Conservation (phyloP, 2,797 vertebrate genomes). For the Mionectes olivaceus region DNA sequence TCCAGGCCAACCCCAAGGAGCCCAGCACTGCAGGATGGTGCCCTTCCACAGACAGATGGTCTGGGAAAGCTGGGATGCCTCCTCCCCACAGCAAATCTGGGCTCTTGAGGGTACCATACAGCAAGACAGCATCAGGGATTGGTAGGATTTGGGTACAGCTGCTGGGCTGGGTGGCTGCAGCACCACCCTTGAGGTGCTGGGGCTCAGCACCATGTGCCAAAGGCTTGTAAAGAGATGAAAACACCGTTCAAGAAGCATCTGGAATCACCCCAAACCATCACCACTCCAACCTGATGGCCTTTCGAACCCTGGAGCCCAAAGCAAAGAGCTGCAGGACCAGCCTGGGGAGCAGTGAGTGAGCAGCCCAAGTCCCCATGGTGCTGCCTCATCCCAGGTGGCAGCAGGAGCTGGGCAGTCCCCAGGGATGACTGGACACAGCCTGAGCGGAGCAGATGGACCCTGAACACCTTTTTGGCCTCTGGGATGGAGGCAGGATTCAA, state of each 20-base stretch:
- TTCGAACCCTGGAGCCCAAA: not conserved
- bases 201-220: rapidly evolving
- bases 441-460: not conserved
- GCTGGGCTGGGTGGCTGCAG: not conserved
- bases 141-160: not conserved
- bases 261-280: not conserved
- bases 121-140: not conserved
- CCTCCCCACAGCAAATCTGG: rapidly evolving
- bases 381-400: not conserved
- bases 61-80: not conserved
- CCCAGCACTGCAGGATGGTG: not conserved
- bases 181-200: not conserved
- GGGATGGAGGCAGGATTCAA: not conserved
- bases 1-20: not conserved
- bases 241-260: not conserved
- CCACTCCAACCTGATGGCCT: not conserved
- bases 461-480: not conserved
- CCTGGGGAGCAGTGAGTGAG: rapidly evolving
- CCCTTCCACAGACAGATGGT: not conserved
- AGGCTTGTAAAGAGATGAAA: not conserved
- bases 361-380: not conserved
- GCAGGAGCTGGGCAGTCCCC: not conserved
- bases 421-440: not conserved
- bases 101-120: not conserved
- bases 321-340: not conserved